Conservation (phyloP, 1,140 invertebrate genomes). For the Pomacea maculata region DNA sequence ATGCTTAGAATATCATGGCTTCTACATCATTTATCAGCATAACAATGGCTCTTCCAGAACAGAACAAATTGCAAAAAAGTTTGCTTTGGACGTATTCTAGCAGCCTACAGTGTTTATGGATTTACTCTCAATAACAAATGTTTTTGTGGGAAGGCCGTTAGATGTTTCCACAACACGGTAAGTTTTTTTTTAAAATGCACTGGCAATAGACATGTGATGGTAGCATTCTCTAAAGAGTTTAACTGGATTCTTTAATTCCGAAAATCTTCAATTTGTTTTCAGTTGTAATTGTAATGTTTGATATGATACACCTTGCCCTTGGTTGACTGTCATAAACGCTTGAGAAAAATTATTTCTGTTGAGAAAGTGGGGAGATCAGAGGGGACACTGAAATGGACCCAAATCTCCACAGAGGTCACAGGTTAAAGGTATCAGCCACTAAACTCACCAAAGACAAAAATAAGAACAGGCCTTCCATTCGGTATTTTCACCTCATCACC, state of each 20-base stretch:
- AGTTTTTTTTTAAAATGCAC: too few species aligned
- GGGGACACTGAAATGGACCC: neutral
- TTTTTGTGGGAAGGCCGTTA: too few species aligned
- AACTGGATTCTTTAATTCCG: neutral
- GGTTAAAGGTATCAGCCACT: neutral
- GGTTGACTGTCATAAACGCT: neutral
- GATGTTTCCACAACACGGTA: too few species aligned
- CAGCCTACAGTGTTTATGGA: too few species aligned
- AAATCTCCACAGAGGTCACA: neutral
- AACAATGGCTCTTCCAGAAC: too few species aligned
- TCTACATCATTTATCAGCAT: too few species aligned
- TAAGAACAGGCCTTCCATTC: conserved; percentile 17
- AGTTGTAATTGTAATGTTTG: neutral
- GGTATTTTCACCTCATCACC: conserved; percentile 28
- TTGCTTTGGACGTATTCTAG: too few species aligned
- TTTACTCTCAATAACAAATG: too few species aligned
- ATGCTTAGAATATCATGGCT: too few species aligned
- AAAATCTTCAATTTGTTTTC: neutral
- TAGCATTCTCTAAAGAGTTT: too few species aligned
- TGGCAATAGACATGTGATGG: too few species aligned
- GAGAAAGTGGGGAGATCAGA: neutral
- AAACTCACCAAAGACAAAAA: conserved; percentile 42
- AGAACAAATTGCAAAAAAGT: too few species aligned
- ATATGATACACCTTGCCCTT: neutral
- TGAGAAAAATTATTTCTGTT: neutral